Conservation (phyloP, 1,140 invertebrate genomes). For the Eubasilissa regina region DNA sequence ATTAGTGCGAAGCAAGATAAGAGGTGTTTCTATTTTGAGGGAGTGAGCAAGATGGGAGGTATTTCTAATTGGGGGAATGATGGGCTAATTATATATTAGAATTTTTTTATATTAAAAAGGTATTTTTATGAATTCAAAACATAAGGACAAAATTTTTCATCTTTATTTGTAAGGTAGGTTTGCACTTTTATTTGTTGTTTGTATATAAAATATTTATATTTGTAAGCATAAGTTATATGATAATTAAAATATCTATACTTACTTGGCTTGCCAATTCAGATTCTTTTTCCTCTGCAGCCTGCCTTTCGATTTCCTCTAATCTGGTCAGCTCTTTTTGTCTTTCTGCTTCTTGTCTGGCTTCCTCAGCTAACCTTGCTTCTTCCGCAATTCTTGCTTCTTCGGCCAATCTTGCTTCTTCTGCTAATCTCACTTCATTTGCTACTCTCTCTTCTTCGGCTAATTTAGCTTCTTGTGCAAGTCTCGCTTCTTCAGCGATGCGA, state of each 20-base stretch:
- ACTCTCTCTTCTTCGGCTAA: slow-evolving; percentile 68
- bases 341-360: slow-evolving; percentile 67
- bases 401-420: slow-evolving; percentile 70
- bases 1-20: no score
- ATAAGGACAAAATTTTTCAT: no score
- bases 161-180: no score
- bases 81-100: no score
- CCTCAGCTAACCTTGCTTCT: slow-evolving; percentile 64
- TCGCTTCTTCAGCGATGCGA: slow-evolving; percentile 68
- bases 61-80: no score
- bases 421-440: slow-evolving; percentile 68
- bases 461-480: slow-evolving; percentile 70
- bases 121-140: no score
- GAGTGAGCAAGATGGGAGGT: no score
- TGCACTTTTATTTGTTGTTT: no score
- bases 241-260: not conserved
- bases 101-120: no score
- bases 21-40: no score
- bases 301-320: slow-evolving; percentile 71
- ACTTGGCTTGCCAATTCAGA: slow-evolving; percentile 75
- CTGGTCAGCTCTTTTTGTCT: slow-evolving; percentile 72
- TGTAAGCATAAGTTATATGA: no score
- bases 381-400: slow-evolving; percentile 72
- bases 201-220: no score
- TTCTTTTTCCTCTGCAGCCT: slow-evolving; percentile 75